Percentiles rank a stretch among this genome's conserved stretches.
Evolutionary conservation across 2,797 vertebrate genomes (phyloP).

Genomic region (Pelochelys cantorii): DNA sequence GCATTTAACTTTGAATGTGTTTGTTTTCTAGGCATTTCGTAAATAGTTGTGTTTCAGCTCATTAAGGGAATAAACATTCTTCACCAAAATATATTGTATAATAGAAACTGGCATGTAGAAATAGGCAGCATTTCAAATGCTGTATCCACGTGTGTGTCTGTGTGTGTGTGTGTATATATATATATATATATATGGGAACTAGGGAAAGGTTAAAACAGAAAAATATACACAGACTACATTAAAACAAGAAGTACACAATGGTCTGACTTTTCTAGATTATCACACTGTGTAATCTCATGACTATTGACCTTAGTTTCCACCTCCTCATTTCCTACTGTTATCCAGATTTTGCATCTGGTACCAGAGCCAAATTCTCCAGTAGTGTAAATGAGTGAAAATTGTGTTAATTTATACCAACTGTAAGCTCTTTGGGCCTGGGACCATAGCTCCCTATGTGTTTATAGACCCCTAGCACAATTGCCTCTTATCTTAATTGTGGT

Average conservation of each 20-base stretch:
- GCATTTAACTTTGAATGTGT: neutral
- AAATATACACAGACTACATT: neutral
- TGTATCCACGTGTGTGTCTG: neutral
- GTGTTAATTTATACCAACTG: neutral
- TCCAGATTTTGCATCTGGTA: neutral
- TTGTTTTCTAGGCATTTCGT: neutral
- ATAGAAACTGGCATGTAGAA: neutral
- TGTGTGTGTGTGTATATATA: no score
- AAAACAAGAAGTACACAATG: neutral
- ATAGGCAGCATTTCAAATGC: neutral
- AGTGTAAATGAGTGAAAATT: neutral
- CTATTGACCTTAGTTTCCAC: neutral
- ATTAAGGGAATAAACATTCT: no score
- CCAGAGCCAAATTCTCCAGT: neutral
- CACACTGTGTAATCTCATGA: neutral
- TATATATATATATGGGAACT: neutral
- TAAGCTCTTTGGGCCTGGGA: neutral
- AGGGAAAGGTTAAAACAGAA: neutral
- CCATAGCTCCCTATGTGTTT: rapidly evolving
- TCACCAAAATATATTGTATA: no score
- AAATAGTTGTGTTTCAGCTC: slow-evolving; percentile 19
- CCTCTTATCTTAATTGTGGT: neutral
- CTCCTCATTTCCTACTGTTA: neutral
- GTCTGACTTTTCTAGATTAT: neutral
- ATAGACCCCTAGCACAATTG: neutral